phyloP scores from a whole-genome alignment of 1,140 invertebrate genomes.

The Rhagoletis pomonella region DNA sequence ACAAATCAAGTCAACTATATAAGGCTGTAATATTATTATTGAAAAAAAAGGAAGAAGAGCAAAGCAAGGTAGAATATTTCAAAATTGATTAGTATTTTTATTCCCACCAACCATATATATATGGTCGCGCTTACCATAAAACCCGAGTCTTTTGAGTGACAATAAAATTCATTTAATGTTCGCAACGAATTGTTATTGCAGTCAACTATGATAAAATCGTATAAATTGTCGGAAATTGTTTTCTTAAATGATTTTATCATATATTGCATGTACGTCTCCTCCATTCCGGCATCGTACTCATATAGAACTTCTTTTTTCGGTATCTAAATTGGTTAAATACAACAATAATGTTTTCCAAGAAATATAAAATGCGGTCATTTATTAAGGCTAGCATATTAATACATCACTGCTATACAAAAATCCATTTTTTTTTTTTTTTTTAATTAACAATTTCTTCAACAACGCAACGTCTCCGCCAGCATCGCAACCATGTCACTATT shows the following conservation, averaged over 20 bases:
- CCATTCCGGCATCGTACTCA: slow-evolving; percentile 91
- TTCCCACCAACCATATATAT: neutral
- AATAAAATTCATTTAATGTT: slow-evolving; percentile 91
- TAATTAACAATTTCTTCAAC: neutral
- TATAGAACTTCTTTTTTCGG: slow-evolving; percentile 87
- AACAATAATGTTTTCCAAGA: slow-evolving; percentile 29
- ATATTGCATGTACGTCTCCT: slow-evolving; percentile 86
- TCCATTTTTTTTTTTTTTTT: too few species aligned
- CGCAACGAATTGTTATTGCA: slow-evolving; percentile 88
- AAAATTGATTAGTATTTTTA: slow-evolving; percentile 29
- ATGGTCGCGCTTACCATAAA: slow-evolving; percentile 83
- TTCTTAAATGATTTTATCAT: slow-evolving; percentile 94
- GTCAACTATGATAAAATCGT: slow-evolving; percentile 94
- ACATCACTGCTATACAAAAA: neutral
- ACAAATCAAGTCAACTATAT: slow-evolving; percentile 83
- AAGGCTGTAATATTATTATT: slow-evolving; percentile 61
- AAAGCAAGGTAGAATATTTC: slow-evolving; percentile 17
- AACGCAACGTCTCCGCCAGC: too few species aligned
- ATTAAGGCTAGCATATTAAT: neutral
- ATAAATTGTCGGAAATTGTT: slow-evolving; percentile 92
- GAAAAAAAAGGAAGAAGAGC: slow-evolving; percentile 24
- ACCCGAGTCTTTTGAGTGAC: slow-evolving; percentile 88
- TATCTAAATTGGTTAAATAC: slow-evolving; percentile 74
- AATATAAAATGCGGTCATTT: neutral
- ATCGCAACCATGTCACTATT: too few species aligned